phyloP scores from a whole-genome alignment of 2,888 invertebrate species.

The Drosophila bunnanda region DNA sequence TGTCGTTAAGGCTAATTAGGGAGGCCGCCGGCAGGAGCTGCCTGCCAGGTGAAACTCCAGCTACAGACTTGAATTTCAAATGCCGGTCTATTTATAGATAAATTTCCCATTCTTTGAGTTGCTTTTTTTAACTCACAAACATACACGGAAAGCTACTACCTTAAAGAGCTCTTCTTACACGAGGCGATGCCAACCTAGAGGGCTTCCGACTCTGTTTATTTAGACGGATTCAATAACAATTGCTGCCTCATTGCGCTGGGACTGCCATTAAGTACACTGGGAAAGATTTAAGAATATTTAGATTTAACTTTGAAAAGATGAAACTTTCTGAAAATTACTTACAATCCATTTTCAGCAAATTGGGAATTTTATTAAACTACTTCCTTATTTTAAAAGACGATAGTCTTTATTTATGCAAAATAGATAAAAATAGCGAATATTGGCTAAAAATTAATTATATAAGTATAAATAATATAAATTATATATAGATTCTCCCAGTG shows the following conservation, averaged over 20 bases:
- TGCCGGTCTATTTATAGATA: slow-evolving; percentile 35
- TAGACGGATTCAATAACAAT: slow-evolving; percentile 61
- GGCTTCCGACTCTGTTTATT: slow-evolving; percentile 24
- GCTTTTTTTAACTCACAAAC: slow-evolving; percentile 1
- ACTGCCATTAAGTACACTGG: slow-evolving; percentile 32
- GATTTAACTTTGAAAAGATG: neutral
- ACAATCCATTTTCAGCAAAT: no score
- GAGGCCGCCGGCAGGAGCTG: neutral
- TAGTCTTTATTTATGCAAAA: neutral
- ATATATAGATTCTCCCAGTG: neutral
- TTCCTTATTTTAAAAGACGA: neutral
- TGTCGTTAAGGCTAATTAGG: slow-evolving; percentile 47
- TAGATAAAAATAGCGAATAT: no score
- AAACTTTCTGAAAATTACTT: neutral
- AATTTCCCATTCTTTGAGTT: neutral
- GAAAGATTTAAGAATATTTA: neutral
- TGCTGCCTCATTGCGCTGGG: slow-evolving; percentile 20
- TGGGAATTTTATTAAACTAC: neutral
- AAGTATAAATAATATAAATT: neutral
- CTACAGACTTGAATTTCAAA: slow-evolving; percentile 18
- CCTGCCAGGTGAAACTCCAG: slow-evolving; percentile 15
- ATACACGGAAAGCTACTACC: slow-evolving; percentile 7
- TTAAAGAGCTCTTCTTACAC: slow-evolving; percentile 12
- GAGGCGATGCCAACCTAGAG: slow-evolving; percentile 1
- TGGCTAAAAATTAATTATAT: no score